A percentile compares a stretch with the other conserved stretches of the same genome.
Conservation (phyloP, 2,888 invertebrate species). For the Melipona bicolor region DNA sequence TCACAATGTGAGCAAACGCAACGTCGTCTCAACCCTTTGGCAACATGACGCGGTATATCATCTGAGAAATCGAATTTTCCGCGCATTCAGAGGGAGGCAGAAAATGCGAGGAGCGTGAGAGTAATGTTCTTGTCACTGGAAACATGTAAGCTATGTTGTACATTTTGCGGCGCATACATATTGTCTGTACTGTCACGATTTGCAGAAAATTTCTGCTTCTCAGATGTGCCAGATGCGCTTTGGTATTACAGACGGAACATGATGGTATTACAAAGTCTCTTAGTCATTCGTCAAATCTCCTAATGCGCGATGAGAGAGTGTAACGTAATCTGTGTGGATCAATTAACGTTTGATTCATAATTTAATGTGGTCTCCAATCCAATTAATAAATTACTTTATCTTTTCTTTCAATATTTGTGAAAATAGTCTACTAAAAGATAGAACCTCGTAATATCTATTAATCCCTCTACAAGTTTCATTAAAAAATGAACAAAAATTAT, state of each 20-base stretch:
- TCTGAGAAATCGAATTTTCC: background rate
- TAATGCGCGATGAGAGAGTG: background rate
- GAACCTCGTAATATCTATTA: background rate
- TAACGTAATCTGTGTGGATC: too few species aligned
- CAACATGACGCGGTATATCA: background rate
- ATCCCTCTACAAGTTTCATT: too few species aligned
- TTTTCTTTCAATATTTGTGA: background rate
- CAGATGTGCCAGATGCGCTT: conserved; percentile 18
- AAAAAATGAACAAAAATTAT: too few species aligned
- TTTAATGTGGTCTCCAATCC: too few species aligned
- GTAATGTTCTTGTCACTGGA: conserved; percentile 35
- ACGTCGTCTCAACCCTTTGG: background rate
- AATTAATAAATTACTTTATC: background rate
- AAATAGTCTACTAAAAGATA: background rate
- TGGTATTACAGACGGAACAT: conserved; percentile 8
- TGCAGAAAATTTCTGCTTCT: conserved; percentile 22
- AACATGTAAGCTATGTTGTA: conserved; percentile 23
- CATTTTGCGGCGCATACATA: background rate
- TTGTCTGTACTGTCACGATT: conserved; percentile 5
- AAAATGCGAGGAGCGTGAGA: conserved; percentile 12
- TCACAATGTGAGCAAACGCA: background rate
- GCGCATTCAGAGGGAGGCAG: background rate
- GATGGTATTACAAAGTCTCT: conserved; percentile 1
- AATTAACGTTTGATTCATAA: too few species aligned
- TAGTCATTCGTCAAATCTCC: conserved; percentile 25